phyloP scores from a whole-genome alignment of 2,113 vertebrate genomes.

The Poecile atricapillus region DNA sequence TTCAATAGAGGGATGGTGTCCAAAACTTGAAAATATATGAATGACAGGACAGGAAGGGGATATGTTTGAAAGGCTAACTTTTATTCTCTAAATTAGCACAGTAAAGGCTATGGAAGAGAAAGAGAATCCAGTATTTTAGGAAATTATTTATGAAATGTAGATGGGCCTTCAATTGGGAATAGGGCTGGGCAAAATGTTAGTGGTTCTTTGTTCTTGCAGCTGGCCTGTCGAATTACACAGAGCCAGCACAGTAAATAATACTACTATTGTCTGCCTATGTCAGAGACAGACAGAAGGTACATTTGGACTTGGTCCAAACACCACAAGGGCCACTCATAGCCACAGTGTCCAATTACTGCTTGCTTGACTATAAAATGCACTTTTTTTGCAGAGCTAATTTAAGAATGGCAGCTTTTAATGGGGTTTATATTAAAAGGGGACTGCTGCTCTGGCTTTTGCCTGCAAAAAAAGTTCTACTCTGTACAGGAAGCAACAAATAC shows the following conservation, averaged over 20 bases:
- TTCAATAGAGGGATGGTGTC: background rate
- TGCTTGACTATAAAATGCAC: constrained; percentile 77
- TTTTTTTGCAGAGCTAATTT: constrained; percentile 74
- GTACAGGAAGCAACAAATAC: constrained; percentile 43
- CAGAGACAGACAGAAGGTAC: constrained; percentile 85
- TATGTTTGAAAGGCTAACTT: constrained; percentile 18
- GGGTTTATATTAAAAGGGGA: constrained; percentile 55
- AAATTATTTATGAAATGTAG: constrained; percentile 76
- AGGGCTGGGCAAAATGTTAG: constrained; percentile 75
- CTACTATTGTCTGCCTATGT: constrained; percentile 79
- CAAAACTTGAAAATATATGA: constrained; percentile 8
- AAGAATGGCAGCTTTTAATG: constrained; percentile 76
- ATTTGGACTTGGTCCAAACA: constrained; percentile 79
- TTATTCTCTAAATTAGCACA: constrained; percentile 46
- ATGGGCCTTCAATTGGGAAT: constrained; percentile 66
- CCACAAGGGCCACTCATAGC: constrained; percentile 80
- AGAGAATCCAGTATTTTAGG: constrained; percentile 54
- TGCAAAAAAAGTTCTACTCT: constrained; percentile 45
- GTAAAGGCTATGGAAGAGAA: constrained; percentile 29
- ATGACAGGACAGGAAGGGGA: constrained; percentile 14
- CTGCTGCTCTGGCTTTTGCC: constrained; percentile 21
- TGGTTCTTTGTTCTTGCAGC: constrained; percentile 79
- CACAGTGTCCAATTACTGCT: constrained; percentile 84
- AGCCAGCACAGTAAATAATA: constrained; percentile 81
- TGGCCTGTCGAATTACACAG: constrained; percentile 78